Base-by-base conservation (phyloP, 2,113 vertebrate genomes). In the Andinoacara biseriatus region DNA sequence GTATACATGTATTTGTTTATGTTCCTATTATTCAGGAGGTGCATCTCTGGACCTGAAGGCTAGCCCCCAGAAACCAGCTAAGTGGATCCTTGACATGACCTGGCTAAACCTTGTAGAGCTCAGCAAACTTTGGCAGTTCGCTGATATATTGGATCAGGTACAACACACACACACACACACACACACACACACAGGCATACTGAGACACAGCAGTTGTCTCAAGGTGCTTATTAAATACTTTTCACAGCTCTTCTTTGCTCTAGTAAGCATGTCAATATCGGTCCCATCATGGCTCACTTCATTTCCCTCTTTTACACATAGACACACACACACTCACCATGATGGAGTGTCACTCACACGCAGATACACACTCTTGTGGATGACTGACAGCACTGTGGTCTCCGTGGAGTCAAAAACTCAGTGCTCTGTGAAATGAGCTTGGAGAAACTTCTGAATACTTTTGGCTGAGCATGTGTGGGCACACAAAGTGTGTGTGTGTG, bases 21-120 rank as follows among this genome's bases (percentile, higher is more conserved):
- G 17, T 75, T 35, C 74, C 6, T 52, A 11, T 61, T 20, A 31
- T 74, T 17, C 81, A 99, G 98, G 98, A 81, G 98, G 98, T 76
- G 98, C 98, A 79, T 99, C 98, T 7, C 89, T 99, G 88, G 98
- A 99, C 87, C 96, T 99, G 46, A 99, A 98, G 91, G 94, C 97
- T 54, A 99, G 97, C 81, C 97, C 97, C 76, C 95, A 96, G 40
- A 99, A 99, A 91, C 96, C 97, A 4, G 96, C 97, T 46, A 99
- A 97, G 87, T 99, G 98, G 98, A 99, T 99, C 78, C 92, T 97
- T 65, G 98, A 99, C 82, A 97, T 98, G 96, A 98, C 97, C 24
- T 99, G 98, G 98, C 89, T 99, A 72, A 99, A 99, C 82, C 95
- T 99, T 87, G 98, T 99, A 52, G 97, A 97, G 81, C 97, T 99